phyloP scores from a whole-genome alignment of 2,797 vertebrate genomes.

The Etheostoma nigrum region DNA sequence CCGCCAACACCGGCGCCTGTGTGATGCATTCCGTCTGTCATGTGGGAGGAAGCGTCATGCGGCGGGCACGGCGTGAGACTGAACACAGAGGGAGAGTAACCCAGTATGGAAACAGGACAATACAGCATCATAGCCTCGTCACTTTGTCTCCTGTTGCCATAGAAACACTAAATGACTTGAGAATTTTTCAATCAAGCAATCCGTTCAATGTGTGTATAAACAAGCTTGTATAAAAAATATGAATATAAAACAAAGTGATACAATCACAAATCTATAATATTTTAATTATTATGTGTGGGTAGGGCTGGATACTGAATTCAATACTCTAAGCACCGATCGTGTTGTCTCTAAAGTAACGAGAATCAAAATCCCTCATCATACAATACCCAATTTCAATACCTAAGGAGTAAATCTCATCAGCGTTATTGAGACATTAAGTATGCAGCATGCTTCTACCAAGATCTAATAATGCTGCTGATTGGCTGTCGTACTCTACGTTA shows the following conservation, averaged over 20 bases:
- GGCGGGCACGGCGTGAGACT: constrained; percentile 1
- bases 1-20: not conserved
- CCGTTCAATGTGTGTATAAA: not conserved
- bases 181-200: constrained; percentile 17
- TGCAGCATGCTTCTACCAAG: no score
- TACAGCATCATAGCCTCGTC: constrained; percentile 19
- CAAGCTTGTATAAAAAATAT: not conserved
- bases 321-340: no score
- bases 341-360: no score
- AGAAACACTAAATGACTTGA: constrained; percentile 22
- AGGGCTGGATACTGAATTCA: no score
- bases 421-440: no score
- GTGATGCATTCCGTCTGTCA: constrained; percentile 9
- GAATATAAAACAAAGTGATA: not conserved
- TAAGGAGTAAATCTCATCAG: no score
- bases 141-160: constrained; percentile 50
- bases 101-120: constrained; percentile 33
- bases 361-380: no score
- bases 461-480: no score
- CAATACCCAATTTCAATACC: no score
- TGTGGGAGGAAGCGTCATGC: constrained; percentile 9
- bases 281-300: not conserved
- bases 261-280: not conserved
- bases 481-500: no score
- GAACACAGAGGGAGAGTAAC: constrained; percentile 3